Base-by-base conservation (phyloP, 2,888 invertebrate genomes). In the Drosophila antonietae region DNA sequence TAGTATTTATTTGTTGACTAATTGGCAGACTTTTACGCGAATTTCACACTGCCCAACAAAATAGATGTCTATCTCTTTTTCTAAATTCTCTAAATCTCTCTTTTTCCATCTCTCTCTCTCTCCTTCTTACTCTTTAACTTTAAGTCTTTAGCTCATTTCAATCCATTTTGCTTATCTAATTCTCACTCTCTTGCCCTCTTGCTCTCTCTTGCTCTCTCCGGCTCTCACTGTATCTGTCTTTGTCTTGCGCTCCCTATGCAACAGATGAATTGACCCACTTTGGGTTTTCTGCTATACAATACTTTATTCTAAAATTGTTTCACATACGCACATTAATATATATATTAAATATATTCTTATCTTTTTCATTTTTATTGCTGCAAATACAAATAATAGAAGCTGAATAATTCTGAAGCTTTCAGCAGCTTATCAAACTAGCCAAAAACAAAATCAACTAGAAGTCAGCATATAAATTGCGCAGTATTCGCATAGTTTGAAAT, bases 231-330 rank as follows among this genome's bases (percentile, higher is more conserved):
- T 20, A 35, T 37, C 20, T 35, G 1, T 18, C 18, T 33, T 37
- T 14, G 15, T 20, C 37, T 37, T 20, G 2, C 15, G 37, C 1
- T 35, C 53, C 53, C 53, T 23, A 37, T 23, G 33, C 20, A 53
- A 53, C 37, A 53, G 39, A 23, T 53, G 35, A 10, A 15, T 23
- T 39, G 53, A 28, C 53, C 53, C n/a, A 53, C 37, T 37, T 53
- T 53, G 6, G 5, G 7, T 28, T 6, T 9, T 15, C 8, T 15
- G 23, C 39, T 1, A 9, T 15, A 53, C 37, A 39, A 53, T 23
- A 53, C 10, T 53, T 23, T 6, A 39, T 23, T 37, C 20, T 39
- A 39, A 53, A 39, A 20, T 37, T 15, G 9, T 23, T 37, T 37
- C 37, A 35, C 14, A 37, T 14, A 23, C 12, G 9, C 47, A 9